Conservation (phyloP, 2,797 vertebrate species). For the Synanceia verrucosa region DNA sequence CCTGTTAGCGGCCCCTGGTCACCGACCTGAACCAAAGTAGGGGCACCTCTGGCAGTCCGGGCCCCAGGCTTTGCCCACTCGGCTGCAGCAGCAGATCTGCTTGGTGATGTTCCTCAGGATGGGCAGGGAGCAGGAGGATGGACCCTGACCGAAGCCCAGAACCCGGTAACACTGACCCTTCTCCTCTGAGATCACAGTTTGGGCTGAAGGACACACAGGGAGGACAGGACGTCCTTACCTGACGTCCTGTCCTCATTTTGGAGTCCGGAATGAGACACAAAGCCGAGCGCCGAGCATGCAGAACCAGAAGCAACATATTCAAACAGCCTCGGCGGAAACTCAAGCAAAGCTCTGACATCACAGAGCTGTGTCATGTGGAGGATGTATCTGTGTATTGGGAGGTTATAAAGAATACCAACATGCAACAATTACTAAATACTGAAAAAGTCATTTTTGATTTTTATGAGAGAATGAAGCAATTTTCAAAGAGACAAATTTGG, state of each 20-base stretch:
- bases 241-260: not conserved
- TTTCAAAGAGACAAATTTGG: too few relatives aligned
- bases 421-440: too few relatives aligned
- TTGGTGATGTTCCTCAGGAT: slow-evolving; percentile 93
- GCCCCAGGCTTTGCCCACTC: slow-evolving; percentile 96
- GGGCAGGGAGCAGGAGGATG: slow-evolving; percentile 86
- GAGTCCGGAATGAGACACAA: not conserved
- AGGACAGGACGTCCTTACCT: not conserved
- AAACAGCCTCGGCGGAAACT: not conserved
- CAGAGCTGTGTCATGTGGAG: not conserved
- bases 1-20: fast-evolving
- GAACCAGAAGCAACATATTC: not conserved
- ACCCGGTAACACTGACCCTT: slow-evolving; percentile 92
- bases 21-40: slow-evolving; percentile 89
- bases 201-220: slow-evolving; percentile 77
- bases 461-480: too few relatives aligned
- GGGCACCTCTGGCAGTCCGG: slow-evolving; percentile 89
- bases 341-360: slow-evolving; percentile 24
- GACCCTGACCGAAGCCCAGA: slow-evolving; percentile 72
- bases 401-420: too few relatives aligned
- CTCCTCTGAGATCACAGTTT: slow-evolving; percentile 87
- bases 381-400: too few relatives aligned
- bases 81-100: slow-evolving; percentile 99
- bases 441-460: too few relatives aligned
- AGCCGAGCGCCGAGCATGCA: slow-evolving; percentile 36